These are phyloP conservation scores for Anhinga anhinga DNA, from an alignment of 2,113 vertebrate genomes.

Conservation along the genomic window DNA sequence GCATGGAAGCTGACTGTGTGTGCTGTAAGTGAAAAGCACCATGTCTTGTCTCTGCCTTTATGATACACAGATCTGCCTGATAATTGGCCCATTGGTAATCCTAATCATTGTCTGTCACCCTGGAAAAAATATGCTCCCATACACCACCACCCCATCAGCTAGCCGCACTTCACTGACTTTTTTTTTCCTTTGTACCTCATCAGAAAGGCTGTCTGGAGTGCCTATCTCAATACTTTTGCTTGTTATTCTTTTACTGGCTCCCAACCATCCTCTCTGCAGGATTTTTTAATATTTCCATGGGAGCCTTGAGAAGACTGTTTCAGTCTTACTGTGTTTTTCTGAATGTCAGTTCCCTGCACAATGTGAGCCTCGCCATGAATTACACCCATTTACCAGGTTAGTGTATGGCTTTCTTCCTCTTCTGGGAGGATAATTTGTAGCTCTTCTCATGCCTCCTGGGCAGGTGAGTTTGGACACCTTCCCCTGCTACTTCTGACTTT, in stretches of 20 bases:
- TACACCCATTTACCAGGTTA: background rate
- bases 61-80: background rate
- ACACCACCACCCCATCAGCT: background rate
- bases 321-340: background rate
- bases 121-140: background rate
- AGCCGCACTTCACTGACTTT: background rate
- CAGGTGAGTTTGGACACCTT: background rate
- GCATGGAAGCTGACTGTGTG: background rate
- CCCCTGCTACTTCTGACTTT: background rate
- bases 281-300: background rate
- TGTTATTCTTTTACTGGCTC: background rate
- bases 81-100: background rate
- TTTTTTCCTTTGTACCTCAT: background rate
- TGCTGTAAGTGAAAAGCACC: background rate
- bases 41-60: background rate
- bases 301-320: rapidly evolving
- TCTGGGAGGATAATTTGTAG: background rate
- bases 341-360: background rate
- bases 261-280: background rate
- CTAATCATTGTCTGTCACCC: background rate
- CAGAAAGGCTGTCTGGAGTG: background rate
- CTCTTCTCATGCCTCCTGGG: background rate
- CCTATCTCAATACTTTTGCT: background rate
- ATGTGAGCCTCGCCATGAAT: background rate
- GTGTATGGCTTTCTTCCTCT: background rate